phyloP scores from a whole-genome alignment of 2,888 invertebrate genomes.

The Epinotia bilunana region DNA sequence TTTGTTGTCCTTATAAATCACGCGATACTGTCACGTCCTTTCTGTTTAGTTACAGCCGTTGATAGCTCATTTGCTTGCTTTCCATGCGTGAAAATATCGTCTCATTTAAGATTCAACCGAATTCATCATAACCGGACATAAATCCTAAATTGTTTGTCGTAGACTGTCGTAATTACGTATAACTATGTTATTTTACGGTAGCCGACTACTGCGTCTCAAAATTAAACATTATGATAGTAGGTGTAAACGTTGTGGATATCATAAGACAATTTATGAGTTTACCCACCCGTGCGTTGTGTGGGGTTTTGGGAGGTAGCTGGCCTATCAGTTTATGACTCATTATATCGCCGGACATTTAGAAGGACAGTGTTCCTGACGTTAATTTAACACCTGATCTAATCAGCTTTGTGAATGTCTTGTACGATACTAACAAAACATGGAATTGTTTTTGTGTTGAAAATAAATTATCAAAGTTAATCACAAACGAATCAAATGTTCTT shows the following conservation, averaged over 20 bases:
- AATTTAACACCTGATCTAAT: slow-evolving; percentile 66
- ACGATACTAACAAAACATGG: background rate
- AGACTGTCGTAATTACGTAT: slow-evolving; percentile 72
- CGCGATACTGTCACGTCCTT: slow-evolving; percentile 43
- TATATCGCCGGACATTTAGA: slow-evolving; percentile 55
- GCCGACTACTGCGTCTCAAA: slow-evolving; percentile 66
- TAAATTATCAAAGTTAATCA: too few species aligned
- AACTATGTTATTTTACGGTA: slow-evolving; percentile 74
- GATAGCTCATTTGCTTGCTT: slow-evolving; percentile 41
- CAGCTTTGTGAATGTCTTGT: slow-evolving; percentile 25
- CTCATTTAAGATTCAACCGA: slow-evolving; percentile 55
- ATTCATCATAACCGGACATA: slow-evolving; percentile 67
- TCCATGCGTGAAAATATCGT: slow-evolving; percentile 48
- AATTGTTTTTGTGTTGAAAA: too few species aligned
- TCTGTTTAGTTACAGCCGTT: slow-evolving; percentile 4
- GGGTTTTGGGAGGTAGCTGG: slow-evolving; percentile 46
- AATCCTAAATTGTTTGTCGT: slow-evolving; percentile 74
- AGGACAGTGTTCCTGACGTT: slow-evolving; percentile 58
- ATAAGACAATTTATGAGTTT: slow-evolving; percentile 60
- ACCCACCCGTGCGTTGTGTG: slow-evolving; percentile 56
- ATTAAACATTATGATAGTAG: slow-evolving; percentile 65
- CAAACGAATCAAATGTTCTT: too few species aligned
- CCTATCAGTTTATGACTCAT: slow-evolving; percentile 61
- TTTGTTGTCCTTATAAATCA: slow-evolving; percentile 63
- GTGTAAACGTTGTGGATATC: slow-evolving; percentile 57